Evolutionary conservation across 1,140 invertebrate species (phyloP), one percentile per base, ranked within the genome.

Genomic region (Phymastichus coffea): DNA sequence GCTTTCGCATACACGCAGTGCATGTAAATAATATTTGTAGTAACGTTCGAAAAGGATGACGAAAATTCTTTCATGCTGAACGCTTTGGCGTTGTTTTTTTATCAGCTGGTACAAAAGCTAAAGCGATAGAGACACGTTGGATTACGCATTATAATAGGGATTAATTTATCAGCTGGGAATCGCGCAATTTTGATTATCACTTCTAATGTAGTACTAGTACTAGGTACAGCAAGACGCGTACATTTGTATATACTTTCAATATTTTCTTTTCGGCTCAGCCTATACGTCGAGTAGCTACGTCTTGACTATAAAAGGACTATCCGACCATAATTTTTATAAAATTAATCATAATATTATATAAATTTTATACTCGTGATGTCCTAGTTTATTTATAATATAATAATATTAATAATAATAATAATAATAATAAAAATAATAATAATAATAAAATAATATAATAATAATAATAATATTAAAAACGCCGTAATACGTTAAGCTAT

Each of bases 391-490:
- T 57, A 47, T 57, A 59, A 56, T 55, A 58, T 61, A 51, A 61
- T 48, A 56, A 38, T 51, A 51, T 43, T 63, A 68, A 64, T 67
- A 67, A 66, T 67, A 67, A 55, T 68, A 66, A 69, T 68, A 67
- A 69, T 70, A 70, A 66, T 66, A 73, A 69, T 68, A 68, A 68
- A 61, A 63, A 61, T 67, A 68, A 66, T 70, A 71, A 69, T 72
- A 72, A 66, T 68, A 62, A 69, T 67, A 66, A 64, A 68, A 66
- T 68, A n/a, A n/a, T n/a, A n/a, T 68, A 68, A 67, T 68, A 70
- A 67, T 59, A 73, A 69, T 68, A 75, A 76, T 74, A 72, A 77
- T 78, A 71, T 73, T 73, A 73, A 70, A 76, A 74, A 76, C 69
- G 70, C 63, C 67, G 66, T 70, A 66, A 68, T 68, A 70, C 63